These are phyloP conservation scores for Philereme transversata DNA, from an alignment of 2,888 invertebrate genomes.

Conservation along the genomic window DNA sequence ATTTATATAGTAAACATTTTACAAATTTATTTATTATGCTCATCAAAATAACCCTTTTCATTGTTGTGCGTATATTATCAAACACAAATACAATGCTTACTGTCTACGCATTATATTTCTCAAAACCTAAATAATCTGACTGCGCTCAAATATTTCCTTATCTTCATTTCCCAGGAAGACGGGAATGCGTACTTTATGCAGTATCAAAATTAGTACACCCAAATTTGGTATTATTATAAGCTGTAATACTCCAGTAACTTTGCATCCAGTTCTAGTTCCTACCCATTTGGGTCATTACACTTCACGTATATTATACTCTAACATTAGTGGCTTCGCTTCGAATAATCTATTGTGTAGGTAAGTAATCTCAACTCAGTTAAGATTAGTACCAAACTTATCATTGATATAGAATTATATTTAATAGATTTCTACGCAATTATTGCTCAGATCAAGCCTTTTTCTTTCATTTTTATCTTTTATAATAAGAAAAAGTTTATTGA, in stretches of 20 bases:
- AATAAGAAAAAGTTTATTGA: too few species aligned
- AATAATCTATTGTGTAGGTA: slow-evolving; percentile 17
- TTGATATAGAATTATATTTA: neutral
- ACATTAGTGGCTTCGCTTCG: slow-evolving; percentile 20
- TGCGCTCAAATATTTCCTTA: slow-evolving; percentile 12
- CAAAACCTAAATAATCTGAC: neutral
- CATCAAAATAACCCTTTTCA: too few species aligned
- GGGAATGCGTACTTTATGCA: slow-evolving; percentile 17
- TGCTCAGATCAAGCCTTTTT: neutral
- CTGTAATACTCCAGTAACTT: slow-evolving; percentile 22
- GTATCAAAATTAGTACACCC: slow-evolving; percentile 16
- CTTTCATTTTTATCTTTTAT: neutral
- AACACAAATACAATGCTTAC: too few species aligned
- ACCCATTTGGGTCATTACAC: slow-evolving; percentile 19
- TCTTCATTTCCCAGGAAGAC: slow-evolving; percentile 21
- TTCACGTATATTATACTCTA: slow-evolving; percentile 20
- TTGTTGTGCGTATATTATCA: too few species aligned
- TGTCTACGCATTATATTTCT: slow-evolving; percentile 8
- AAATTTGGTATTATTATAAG: slow-evolving; percentile 23
- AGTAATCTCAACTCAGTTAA: neutral
- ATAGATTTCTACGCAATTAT: neutral
- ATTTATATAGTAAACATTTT: too few species aligned
- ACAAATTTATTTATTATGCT: too few species aligned
- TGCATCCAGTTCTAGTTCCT: slow-evolving; percentile 19
- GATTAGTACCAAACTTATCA: neutral